Evolutionary conservation across 2,797 vertebrate genomes (phyloP).

Genomic region (Scomberomorus guttatus): DNA sequence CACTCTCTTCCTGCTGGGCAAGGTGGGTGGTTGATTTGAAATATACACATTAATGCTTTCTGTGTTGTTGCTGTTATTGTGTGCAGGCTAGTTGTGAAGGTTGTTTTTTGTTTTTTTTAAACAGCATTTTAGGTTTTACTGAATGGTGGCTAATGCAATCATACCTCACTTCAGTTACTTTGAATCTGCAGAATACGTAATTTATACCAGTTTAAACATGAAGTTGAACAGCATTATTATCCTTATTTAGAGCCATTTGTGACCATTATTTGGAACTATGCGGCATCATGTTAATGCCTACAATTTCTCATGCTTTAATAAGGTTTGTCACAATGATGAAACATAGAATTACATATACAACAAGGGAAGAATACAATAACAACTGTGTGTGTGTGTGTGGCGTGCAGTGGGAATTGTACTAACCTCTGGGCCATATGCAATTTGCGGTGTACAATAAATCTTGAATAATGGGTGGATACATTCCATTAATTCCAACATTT

Average conservation of each 20-base stretch:
- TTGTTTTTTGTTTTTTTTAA: slow-evolving; percentile 5
- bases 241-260: slow-evolving; percentile 39
- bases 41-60: too few relatives aligned
- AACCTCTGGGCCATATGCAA: slow-evolving; percentile 40
- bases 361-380: slow-evolving; percentile 9
- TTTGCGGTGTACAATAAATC: slow-evolving; percentile 50
- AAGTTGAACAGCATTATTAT: slow-evolving; percentile 38
- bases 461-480: slow-evolving; percentile 38
- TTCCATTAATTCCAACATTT: slow-evolving; percentile 51
- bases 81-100: not conserved
- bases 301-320: slow-evolving; percentile 39
- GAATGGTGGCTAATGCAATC: slow-evolving; percentile 21
- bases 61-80: slow-evolving; percentile 24
- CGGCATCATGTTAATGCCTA: slow-evolving; percentile 10
- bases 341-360: slow-evolving; percentile 10
- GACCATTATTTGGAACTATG: slow-evolving; percentile 44
- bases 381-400: not conserved
- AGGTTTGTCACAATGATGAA: slow-evolving; percentile 34
- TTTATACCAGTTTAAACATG: slow-evolving; percentile 42
- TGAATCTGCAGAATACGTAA: not conserved
- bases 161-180: slow-evolving; percentile 23
- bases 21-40: too few relatives aligned
- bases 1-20: too few relatives aligned
- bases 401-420: slow-evolving; percentile 21
- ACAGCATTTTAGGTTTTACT: slow-evolving; percentile 6